Conservation (phyloP, 1,140 invertebrate genomes). For the Dreissena rostriformis region DNA sequence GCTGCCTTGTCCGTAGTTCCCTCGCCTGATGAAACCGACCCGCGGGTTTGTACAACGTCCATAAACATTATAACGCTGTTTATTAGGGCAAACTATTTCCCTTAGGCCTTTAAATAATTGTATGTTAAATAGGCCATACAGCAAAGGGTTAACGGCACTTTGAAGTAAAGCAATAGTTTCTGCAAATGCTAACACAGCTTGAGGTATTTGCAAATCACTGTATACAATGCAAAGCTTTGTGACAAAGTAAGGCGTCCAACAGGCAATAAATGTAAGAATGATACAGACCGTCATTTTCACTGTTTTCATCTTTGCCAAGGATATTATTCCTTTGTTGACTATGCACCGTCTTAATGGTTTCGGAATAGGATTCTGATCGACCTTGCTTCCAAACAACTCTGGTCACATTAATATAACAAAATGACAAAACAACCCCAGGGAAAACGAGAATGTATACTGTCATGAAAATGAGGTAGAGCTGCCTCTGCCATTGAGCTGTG, state of each 20-base stretch:
- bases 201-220: conserved; percentile 79
- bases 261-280: conserved; percentile 80
- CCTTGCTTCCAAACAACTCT: conserved; percentile 79
- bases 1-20: conserved; percentile 54
- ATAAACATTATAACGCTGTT: conserved; percentile 30
- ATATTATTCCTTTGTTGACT: conserved; percentile 69
- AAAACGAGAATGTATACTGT: conserved; percentile 80
- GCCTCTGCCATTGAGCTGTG: conserved; percentile 81
- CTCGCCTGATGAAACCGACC: conserved; percentile 45
- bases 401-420: conserved; percentile 81
- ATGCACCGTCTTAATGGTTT: conserved; percentile 67
- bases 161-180: conserved; percentile 81
- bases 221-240: conserved; percentile 79
- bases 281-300: conserved; percentile 82
- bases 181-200: conserved; percentile 76
- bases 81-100: conserved; percentile 70
- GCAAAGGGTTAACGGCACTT: conserved; percentile 81
- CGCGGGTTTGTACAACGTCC: conserved; percentile 36
- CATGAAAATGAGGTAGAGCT: conserved; percentile 81
- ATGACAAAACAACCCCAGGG: conserved; percentile 80
- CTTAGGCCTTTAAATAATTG: conserved; percentile 71
- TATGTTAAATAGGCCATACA: conserved; percentile 82
- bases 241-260: conserved; percentile 83
- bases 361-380: conserved; percentile 8
- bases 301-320: conserved; percentile 82